Base-by-base conservation (phyloP, 35 echinoderm and acorn worm genomes). In the Heliocidaris erythrogramma region DNA sequence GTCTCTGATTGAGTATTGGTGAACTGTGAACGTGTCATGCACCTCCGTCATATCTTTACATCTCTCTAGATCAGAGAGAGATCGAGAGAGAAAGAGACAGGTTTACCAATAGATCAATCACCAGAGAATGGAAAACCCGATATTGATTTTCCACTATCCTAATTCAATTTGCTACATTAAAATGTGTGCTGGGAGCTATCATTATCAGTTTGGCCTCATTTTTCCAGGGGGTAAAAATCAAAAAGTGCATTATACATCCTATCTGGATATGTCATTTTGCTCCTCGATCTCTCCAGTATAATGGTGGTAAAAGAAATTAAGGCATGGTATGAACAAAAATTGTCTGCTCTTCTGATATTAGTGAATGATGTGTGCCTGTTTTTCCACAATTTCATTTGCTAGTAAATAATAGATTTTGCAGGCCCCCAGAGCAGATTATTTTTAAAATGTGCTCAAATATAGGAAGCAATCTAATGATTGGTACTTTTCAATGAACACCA, bases 111-210 rank as follows among this genome's bases (percentile, higher is more conserved):
- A 78, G 21, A 78, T 78, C 65, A n/a, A 21, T 78, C 65, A 78
- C 65, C 65, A 78, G 65, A 78, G 65, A 78, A n/a, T 78, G 65
- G 18, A 78, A 78, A 78, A 7, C 65, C 65, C 8, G 18, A 78
- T 78, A 78, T 78, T 78, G 65, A 78, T 78, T 78, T n/a, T 78
- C 65, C 65, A 78, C 65, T 24, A 56, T 56, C 65, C 65, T 78
- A 27, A 78, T 78, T 78, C 65, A 78, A 78, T 78, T 78, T 18
- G 65, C 27, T 3, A 78, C 27, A 78, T 78, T 78, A 78, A 78
- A 78, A 78, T 78, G 65, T 78, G 65, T 78, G 65, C 65, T 78
- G 27, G 65, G 21, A 78, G 65, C 65, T n/a, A 78, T 78, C 65
- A 78, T 78, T 78, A 78, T 78, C 65, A 18, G 65, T 78, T 78